phyloP scores from a whole-genome alignment of 2,797 vertebrate species.

The Parotocinclus haroldoi region DNA sequence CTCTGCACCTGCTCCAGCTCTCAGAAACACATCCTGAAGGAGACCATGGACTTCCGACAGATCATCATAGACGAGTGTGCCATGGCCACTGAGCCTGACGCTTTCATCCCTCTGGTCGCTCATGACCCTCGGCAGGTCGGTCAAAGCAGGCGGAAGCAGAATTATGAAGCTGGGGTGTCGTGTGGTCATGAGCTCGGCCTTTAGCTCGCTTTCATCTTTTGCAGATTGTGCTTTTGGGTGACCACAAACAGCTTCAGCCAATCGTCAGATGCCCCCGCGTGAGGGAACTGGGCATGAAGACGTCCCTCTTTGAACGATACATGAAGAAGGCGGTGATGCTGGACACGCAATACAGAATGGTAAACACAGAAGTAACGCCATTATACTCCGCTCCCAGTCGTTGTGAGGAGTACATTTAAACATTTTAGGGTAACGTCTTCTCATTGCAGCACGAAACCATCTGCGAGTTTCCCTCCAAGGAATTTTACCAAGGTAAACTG shows the following conservation, averaged over 20 bases:
- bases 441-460: slow-evolving; percentile 73
- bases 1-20: slow-evolving; percentile 83
- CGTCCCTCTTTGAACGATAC: slow-evolving; percentile 86
- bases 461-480: slow-evolving; percentile 79
- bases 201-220: slow-evolving; percentile 15
- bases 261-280: slow-evolving; percentile 72
- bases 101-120: slow-evolving; percentile 82
- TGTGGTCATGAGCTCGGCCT: too few species aligned
- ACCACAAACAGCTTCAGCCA: slow-evolving; percentile 86
- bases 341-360: slow-evolving; percentile 89
- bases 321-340: slow-evolving; percentile 68
- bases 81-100: slow-evolving; percentile 89
- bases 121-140: slow-evolving; percentile 77
- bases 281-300: slow-evolving; percentile 79
- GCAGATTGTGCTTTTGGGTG: slow-evolving; percentile 87
- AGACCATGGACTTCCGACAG: slow-evolving; percentile 68
- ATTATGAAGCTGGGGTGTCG: too few species aligned
- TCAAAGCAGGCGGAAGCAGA: too few species aligned
- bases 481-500: slow-evolving; percentile 71
- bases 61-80: slow-evolving; percentile 86
- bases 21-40: slow-evolving; percentile 51
- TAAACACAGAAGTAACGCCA: slow-evolving; percentile 48
- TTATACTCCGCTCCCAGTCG: too few species aligned
- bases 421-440: too few species aligned
- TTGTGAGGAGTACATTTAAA: too few species aligned